Conservation (phyloP, 92 coral and sea anemone genomes). For the Heliopora coerulea region DNA sequence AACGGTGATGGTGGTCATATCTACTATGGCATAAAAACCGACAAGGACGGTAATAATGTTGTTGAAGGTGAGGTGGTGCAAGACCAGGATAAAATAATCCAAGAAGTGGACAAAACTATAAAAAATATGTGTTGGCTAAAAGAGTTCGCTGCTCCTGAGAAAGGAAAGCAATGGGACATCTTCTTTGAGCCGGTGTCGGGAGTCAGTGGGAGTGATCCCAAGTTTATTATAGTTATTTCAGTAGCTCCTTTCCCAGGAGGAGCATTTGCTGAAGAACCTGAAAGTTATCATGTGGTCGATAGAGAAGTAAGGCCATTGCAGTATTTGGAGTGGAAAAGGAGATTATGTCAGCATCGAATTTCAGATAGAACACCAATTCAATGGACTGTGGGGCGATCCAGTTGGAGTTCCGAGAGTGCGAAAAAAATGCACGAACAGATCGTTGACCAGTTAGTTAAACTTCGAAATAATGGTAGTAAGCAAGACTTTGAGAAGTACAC, state of each 20-base stretch:
- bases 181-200: conserved; percentile 5
- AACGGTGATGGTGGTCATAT: conserved; percentile 27
- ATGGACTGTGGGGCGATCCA: neutral
- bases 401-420: conserved; percentile 11
- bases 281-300: conserved; percentile 7
- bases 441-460: neutral
- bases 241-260: neutral
- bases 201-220: neutral
- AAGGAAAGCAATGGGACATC: conserved; percentile 14
- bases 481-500: neutral
- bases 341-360: neutral
- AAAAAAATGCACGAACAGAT: neutral
- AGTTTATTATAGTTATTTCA: conserved; percentile 14
- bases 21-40: conserved; percentile 7
- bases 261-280: neutral
- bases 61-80: neutral
- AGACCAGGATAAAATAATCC: neutral
- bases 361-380: neutral
- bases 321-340: conserved; percentile 1
- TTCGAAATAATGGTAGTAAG: neutral
- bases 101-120: neutral
- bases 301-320: neutral
- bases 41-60: neutral
- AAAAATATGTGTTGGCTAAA: neutral
- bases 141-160: neutral